phyloP scores from a whole-genome alignment of 2,113 vertebrate genomes.

The Oncorhynchus keta region DNA sequence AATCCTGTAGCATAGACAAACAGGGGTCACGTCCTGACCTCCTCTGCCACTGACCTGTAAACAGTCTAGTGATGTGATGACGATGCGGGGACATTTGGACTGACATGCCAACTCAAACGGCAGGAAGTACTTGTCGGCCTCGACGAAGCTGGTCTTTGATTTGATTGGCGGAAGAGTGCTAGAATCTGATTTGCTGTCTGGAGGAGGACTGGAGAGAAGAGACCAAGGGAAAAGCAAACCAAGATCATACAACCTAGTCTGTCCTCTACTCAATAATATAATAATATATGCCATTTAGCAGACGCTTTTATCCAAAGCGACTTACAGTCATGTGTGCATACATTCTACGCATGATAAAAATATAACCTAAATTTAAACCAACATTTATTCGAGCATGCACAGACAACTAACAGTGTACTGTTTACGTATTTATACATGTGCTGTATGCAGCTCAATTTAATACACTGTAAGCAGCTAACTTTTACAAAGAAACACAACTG shows the following conservation, averaged over 20 bases:
- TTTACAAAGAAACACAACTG: no score
- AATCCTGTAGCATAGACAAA: no score
- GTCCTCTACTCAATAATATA: constrained; percentile 8
- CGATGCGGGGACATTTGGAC: constrained; percentile 97
- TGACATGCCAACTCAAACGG: constrained; percentile 98
- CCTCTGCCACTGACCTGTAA: constrained; percentile 88
- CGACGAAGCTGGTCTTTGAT: constrained; percentile 96
- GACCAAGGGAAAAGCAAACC: background rate
- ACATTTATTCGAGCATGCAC: background rate
- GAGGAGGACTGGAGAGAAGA: constrained; percentile 79
- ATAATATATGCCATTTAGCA: no score
- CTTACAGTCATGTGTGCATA: no score
- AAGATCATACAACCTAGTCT: constrained; percentile 20
- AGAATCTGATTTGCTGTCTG: constrained; percentile 90
- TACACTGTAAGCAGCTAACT: no score
- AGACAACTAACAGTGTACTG: no score
- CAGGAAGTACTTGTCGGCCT: constrained; percentile 98
- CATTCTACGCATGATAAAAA: background rate
- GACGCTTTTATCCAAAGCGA: no score
- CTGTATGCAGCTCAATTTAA: no score
- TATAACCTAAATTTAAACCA: background rate
- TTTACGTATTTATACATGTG: no score
- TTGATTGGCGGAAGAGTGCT: constrained; percentile 97
- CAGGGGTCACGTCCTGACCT: background rate
- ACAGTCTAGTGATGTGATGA: constrained; percentile 97